Percentiles rank a stretch among this genome's conserved stretches.
phyloP scores from a whole-genome alignment of 1,140 invertebrate species.

The Wasmannia auropunctata region DNA sequence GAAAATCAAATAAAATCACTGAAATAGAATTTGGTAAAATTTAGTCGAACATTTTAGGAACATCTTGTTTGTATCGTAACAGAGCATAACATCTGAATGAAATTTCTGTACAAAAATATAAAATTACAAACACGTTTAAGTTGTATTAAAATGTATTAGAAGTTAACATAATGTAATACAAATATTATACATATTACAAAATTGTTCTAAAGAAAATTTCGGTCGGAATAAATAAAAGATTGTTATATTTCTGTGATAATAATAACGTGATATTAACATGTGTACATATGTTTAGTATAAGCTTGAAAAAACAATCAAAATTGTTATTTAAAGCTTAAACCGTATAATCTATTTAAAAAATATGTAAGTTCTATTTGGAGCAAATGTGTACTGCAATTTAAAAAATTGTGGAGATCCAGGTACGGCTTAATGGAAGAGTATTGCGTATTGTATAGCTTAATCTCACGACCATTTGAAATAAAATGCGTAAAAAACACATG shows the following conservation, averaged over 20 bases:
- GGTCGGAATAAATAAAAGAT: not conserved
- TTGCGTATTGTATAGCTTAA: not conserved
- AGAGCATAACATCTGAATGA: not conserved
- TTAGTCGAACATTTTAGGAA: conserved; percentile 35
- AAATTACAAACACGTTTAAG: conserved; percentile 11
- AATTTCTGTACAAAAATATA: conserved; percentile 32
- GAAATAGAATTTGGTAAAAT: not conserved
- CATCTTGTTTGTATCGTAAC: not conserved
- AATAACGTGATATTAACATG: not conserved
- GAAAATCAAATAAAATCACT: not conserved
- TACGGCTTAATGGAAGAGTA: conserved; percentile 25
- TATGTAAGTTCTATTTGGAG: not conserved
- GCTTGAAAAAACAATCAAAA: not conserved
- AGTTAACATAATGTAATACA: conserved; percentile 13
- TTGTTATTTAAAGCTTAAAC: not conserved
- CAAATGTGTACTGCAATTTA: not conserved
- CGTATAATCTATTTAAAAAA: not conserved
- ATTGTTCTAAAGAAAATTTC: not conserved
- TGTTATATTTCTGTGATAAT: conserved; percentile 5
- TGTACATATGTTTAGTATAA: not conserved
- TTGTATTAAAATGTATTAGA: not conserved
- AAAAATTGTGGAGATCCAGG: conserved; percentile 11
- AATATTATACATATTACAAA: conserved; percentile 10
- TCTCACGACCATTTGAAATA: not conserved
- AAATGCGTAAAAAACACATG: conserved; percentile 19